A percentile compares a stretch with the other conserved stretches of the same genome.
Evolutionary conservation across 2,888 invertebrate species (phyloP).

Genomic region (Brachypalpus laphriformis): DNA sequence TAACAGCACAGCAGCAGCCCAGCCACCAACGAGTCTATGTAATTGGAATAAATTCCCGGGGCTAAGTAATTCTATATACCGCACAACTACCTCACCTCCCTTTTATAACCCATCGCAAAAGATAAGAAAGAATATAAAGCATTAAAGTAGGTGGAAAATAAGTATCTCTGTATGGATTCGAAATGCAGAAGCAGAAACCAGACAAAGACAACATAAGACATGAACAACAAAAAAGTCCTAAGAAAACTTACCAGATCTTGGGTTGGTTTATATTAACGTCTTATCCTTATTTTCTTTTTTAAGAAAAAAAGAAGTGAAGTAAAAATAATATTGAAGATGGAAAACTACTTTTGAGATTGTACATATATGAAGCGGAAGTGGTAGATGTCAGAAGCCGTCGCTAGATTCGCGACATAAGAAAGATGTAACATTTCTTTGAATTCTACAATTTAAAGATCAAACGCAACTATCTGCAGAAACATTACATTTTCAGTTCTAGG

Average conservation of each 20-base stretch:
- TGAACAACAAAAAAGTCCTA: neutral
- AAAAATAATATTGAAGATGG: slow-evolving; percentile 28
- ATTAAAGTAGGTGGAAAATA: slow-evolving; percentile 65
- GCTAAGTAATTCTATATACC: slow-evolving; percentile 46
- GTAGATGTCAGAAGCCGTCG: slow-evolving; percentile 38
- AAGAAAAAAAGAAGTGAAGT: neutral
- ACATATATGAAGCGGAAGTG: neutral
- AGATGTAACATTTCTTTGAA: neutral
- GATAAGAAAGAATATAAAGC: slow-evolving; percentile 31
- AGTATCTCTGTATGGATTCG: slow-evolving; percentile 49
- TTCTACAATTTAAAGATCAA: slow-evolving; percentile 8
- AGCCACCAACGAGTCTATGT: slow-evolving; percentile 36
- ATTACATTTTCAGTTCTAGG: neutral
- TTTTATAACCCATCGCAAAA: slow-evolving; percentile 22
- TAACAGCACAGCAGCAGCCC: slow-evolving; percentile 19
- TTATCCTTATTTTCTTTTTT: slow-evolving; percentile 20
- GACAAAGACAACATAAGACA: slow-evolving; percentile 47
- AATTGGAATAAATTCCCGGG: slow-evolving; percentile 67
- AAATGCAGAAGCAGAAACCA: slow-evolving; percentile 60
- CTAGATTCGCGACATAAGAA: neutral
- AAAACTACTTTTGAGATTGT: slow-evolving; percentile 27
- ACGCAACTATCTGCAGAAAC: neutral
- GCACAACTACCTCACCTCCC: slow-evolving; percentile 15
- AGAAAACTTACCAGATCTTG: slow-evolving; percentile 59
- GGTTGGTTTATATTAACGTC: slow-evolving; percentile 62